Conservation (phyloP, 2,888 invertebrate species). For the Homarus gammarus region DNA sequence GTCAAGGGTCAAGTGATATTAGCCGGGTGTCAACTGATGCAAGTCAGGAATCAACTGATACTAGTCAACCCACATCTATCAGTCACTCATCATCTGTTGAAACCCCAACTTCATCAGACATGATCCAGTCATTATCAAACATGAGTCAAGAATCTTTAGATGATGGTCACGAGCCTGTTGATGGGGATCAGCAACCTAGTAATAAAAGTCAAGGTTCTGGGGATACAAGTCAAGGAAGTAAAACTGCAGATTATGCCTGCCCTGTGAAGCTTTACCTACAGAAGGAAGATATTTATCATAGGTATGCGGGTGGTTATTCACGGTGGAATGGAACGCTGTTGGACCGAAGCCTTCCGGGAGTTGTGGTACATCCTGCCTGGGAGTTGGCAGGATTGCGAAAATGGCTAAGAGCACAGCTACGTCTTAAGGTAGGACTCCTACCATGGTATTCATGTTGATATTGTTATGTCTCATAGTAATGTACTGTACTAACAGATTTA, state of each 20-base stretch:
- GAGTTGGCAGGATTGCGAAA: slow-evolving; percentile 52
- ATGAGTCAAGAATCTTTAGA: slow-evolving; percentile 43
- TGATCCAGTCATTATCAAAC: slow-evolving; percentile 43
- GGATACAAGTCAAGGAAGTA: slow-evolving; percentile 20
- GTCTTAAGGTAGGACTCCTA: slow-evolving; percentile 56
- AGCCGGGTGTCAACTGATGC: slow-evolving; percentile 37
- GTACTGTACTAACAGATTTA: slow-evolving; percentile 18
- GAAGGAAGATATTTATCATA: slow-evolving; percentile 31
- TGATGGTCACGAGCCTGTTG: slow-evolving; percentile 8
- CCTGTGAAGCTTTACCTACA: slow-evolving; percentile 45
- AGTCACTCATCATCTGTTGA: slow-evolving; percentile 35
- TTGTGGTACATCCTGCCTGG: slow-evolving; percentile 60
- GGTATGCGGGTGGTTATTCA: slow-evolving; percentile 39
- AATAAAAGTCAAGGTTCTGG: slow-evolving; percentile 10
- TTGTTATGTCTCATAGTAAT: background rate
- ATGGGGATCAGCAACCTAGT: slow-evolving; percentile 2
- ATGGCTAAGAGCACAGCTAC: slow-evolving; percentile 55
- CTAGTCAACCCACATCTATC: background rate
- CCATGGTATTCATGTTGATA: slow-evolving; percentile 25
- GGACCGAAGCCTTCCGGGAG: slow-evolving; percentile 52
- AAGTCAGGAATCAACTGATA: slow-evolving; percentile 17
- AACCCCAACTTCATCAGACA: slow-evolving; percentile 53
- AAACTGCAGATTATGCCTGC: background rate
- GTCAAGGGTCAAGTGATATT: slow-evolving; percentile 45
- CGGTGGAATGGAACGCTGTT: slow-evolving; percentile 53